Base-by-base conservation (phyloP, 1,140 invertebrate species). In the Sinella curviseta region DNA sequence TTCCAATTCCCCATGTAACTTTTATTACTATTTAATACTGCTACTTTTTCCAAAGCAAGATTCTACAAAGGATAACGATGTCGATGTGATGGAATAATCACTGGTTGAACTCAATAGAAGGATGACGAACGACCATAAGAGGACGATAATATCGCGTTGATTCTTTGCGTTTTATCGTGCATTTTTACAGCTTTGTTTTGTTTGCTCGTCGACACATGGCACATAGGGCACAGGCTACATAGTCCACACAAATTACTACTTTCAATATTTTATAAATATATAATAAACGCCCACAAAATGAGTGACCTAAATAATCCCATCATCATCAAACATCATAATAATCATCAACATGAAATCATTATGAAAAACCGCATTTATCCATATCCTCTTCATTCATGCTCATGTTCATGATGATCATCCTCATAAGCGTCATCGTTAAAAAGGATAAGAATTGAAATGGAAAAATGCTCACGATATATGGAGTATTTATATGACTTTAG, bases 251-350 rank as follows among this genome's bases (percentile, higher is more conserved):
- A 60, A 60, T 60, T 60, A 60, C 24, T 60, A 26, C 57, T 26
- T 60, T 60, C 14, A 48, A 20, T 48, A 48, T 12, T 48, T 48
- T 48, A 48, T 48, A 48, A 48, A 48, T 48, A 48, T 48, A 48
- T n/a, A 60, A 60, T 60, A 17, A 17, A 60, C 57, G 57, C 57
- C 57, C 57, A 60, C 57, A 8, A 26, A 60, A 60, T 26, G 57
- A 60, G 57, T 60, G 57, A 60, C 57, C 57, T 17, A 60, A 60
- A 60, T 60, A 60, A 60, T 60, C 12, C 57, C 24, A 60, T 60
- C 57, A 60, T 60, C 57, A 60, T 60, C 12, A 60, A 60, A 4
- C 57, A 60, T 26, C 14, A 60, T 60, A 48, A 48, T 48, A 48
- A 48, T 48, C 39, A 48, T 48, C 8, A 8, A 48, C 39, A 48